These are phyloP conservation scores for Lasaia peninsularis DNA, from an alignment of 1,140 invertebrate genomes.

Conservation along the genomic window DNA sequence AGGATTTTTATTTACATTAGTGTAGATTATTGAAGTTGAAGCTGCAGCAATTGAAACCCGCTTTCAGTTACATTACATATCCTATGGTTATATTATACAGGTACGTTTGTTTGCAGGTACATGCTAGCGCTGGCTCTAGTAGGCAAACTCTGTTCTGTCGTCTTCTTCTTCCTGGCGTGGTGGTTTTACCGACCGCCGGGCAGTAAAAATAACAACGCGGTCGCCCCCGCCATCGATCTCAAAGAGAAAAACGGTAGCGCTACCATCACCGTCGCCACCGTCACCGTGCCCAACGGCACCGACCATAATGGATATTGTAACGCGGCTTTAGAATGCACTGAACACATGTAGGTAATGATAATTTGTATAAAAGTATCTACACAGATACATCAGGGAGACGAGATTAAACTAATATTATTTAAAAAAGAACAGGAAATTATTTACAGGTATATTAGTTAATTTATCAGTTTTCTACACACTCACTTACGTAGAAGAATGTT, in stretches of 20 bases:
- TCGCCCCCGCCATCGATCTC: constrained; percentile 49
- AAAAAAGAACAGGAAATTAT: too few species aligned
- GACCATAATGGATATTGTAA: constrained; percentile 58
- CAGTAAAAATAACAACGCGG: constrained; percentile 51
- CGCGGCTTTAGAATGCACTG: constrained; percentile 58
- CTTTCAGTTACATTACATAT: too few species aligned
- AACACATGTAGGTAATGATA: constrained; percentile 50
- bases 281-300: constrained; percentile 29
- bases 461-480: too few species aligned
- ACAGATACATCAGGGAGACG: too few species aligned
- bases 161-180: constrained; percentile 85
- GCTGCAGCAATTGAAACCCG: too few species aligned
- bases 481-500: too few species aligned
- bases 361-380: too few species aligned
- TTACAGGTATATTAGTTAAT: too few species aligned
- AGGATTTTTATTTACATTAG: too few species aligned
- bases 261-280: constrained; percentile 37
- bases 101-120: constrained; percentile 72
- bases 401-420: too few species aligned
- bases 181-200: constrained; percentile 82
- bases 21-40: too few species aligned
- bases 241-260: constrained; percentile 41
- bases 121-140: constrained; percentile 81
- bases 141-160: constrained; percentile 80
- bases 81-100: too few species aligned